Evolutionary conservation across 2,888 invertebrate genomes (phyloP), one percentile per base, ranked within the genome.

Genomic region (Candidula unifasciata): DNA sequence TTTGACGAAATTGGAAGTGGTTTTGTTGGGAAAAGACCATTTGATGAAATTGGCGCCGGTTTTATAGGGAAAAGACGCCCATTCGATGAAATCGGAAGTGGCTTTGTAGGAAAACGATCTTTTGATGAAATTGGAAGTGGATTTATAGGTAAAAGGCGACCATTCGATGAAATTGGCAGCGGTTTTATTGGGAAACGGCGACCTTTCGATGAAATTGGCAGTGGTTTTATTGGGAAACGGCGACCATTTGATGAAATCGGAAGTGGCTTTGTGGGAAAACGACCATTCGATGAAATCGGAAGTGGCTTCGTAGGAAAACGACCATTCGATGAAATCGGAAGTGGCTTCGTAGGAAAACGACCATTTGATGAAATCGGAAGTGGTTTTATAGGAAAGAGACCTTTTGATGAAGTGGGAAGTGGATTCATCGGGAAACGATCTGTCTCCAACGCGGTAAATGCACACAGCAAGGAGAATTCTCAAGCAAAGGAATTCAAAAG

Each of bases 141-240:
- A 35, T 66, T 74, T 74, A 37, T 80, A 1, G 83, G 82, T 16
- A 83, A 86, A 71, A 57, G 81, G 66, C n/a, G 35, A 10, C 74
- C 76, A 13, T 80, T 87, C 27, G 85, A 86, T 60, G 84, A 85
- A 54, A 21, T 87, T 5, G 87, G 85, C 52, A 86, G 80, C 69
- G 87, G 87, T 6, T 71, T 87, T n/a, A 69, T 87, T 2, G 87
- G 87, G 2, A 83, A 86, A 66, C n/a, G 85, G 13, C n/a, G 85
- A 27, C 74, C 76, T 16, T 81, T 82, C 37, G 78, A 78, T 27
- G 27, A 86, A 33, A 64, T 82, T 3, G 66, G 37, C 30, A 85
- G 57, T 37, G 82, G 82, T 24, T 54, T 74, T 37, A 21, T 80
- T 13, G 83, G 80, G n/a, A 83, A 86, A 73, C 30, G 85, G 3